These are phyloP conservation scores for Fregetta grallaria DNA, from an alignment of 2,113 vertebrate genomes.

Conservation along the genomic window DNA sequence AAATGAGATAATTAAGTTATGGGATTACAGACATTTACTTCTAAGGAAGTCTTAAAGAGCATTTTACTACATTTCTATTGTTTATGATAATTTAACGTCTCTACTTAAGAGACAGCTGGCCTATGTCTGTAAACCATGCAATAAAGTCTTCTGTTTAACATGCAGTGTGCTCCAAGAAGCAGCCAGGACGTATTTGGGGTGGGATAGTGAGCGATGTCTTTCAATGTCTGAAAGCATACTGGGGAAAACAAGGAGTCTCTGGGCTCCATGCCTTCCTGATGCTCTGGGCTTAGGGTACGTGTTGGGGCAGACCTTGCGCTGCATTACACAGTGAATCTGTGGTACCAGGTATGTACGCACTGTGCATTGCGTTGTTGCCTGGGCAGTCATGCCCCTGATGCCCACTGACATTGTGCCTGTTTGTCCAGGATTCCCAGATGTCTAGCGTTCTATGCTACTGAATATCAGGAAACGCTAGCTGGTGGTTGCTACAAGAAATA, in stretches of 20 bases:
- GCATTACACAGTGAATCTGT: rapidly evolving
- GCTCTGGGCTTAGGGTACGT: not conserved
- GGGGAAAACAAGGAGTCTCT: not conserved
- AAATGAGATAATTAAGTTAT: not conserved
- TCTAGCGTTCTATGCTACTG: rapidly evolving
- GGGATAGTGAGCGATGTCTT: not conserved
- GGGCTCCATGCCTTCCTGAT: not conserved
- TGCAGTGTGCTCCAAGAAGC: not conserved
- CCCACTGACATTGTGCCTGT: not conserved
- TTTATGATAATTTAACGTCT: not conserved
- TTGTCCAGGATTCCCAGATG: not conserved
- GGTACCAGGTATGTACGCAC: rapidly evolving
- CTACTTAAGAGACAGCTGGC: not conserved
- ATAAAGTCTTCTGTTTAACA: not conserved
- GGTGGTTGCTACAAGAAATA: not conserved
- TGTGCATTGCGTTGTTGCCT: rapidly evolving
- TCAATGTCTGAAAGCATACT: not conserved
- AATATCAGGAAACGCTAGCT: not conserved
- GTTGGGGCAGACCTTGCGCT: rapidly evolving
- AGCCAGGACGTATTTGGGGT: not conserved
- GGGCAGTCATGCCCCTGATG: too few species aligned
- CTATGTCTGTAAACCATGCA: not conserved
- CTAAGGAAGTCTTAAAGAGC: not conserved
- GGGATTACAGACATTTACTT: not conserved
- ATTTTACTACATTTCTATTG: not conserved